A percentile compares a stretch with the other conserved stretches of the same genome.
These are phyloP conservation scores for Drosophila repletoides DNA, from an alignment of 1,140 invertebrate species.

Conservation along the genomic window DNA sequence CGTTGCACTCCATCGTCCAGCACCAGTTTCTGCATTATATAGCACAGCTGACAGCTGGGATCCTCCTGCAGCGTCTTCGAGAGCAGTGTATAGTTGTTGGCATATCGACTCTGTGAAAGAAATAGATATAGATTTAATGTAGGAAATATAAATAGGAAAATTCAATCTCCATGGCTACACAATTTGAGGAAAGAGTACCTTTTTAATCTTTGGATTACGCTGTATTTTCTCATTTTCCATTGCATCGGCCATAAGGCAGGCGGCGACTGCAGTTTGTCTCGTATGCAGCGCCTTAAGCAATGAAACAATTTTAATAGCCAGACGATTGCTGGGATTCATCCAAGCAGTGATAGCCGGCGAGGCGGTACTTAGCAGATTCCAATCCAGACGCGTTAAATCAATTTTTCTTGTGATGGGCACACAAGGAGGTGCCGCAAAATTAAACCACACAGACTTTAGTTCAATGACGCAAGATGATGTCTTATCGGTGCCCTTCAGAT, in stretches of 20 bases:
- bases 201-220: conserved; percentile 78
- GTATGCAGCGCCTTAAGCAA: conserved; percentile 90
- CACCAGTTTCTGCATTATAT: conserved; percentile 93
- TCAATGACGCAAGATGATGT: conserved; percentile 92
- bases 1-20: conserved; percentile 88
- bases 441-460: conserved; percentile 96
- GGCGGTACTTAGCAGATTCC: conserved; percentile 97
- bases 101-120: conserved; percentile 91
- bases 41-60: conserved; percentile 96
- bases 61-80: conserved; percentile 97
- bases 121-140: background rate
- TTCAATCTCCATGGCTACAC: too few relatives aligned
- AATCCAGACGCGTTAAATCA: conserved; percentile 96
- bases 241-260: conserved; percentile 97
- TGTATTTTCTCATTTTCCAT: conserved; percentile 87
- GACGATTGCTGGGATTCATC: conserved; percentile 97
- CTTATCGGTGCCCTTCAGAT: conserved; percentile 82
- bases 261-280: conserved; percentile 92
- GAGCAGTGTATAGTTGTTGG: conserved; percentile 91
- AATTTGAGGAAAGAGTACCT: too few relatives aligned
- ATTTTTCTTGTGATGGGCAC: conserved; percentile 97
- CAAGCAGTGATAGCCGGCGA: conserved; percentile 98
- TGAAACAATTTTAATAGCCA: conserved; percentile 91
- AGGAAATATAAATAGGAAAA: too few relatives aligned
- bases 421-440: conserved; percentile 97